Evolutionary conservation across 1,140 invertebrate species (phyloP), one percentile per base, ranked within the genome.

Genomic region (Arctopsyche grandis): DNA sequence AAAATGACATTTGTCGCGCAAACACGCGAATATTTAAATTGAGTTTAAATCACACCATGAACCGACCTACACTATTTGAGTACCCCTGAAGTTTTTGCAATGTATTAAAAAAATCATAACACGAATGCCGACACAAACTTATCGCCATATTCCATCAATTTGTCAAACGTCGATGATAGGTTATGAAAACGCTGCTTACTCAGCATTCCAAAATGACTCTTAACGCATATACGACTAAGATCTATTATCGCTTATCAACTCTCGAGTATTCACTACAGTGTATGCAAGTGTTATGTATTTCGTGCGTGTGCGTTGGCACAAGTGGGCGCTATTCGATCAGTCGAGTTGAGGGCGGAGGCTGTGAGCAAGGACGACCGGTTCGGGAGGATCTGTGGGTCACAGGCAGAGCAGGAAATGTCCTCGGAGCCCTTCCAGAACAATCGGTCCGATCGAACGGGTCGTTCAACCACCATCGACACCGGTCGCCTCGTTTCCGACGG

Each of bases 301-400:
- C 58, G 58, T 60, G 22, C 10, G 22, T 16, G 56, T 60, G 56
- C 7, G 56, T 46, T 46, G 44, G 12, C 44, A 12, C 12, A 60
- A 60, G 66, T 69, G 66, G 29, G 70, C 16, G 70, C 44, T n/a
- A 16, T 73, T 73, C 5, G 9, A 52, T 16, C 3, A 26, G 44
- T n/a, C 7, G 44, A 19, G 52, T 9, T 9, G 16, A 58, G n/a
- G 73, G 73, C 29, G 73, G 73, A 75, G 46, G 52, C 52, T 14
- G 56, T 9, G n/a, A n/a, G 69, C 73, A 75, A 75, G 73, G 73
- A 75, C 73, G 73, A 75, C 73, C 48, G 24, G 46, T 60, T 60
- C 43, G 5, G 73, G 69, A 71, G 26, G 7, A 71, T 75, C 73
- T 75, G 58, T 75, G 73, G 73, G 73, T 75, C 73, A 75, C 48